Percentiles rank a stretch among this genome's conserved stretches.
These are phyloP conservation scores for Malaclemys terrapin DNA, from an alignment of 2,113 vertebrate genomes.

Conservation along the genomic window DNA sequence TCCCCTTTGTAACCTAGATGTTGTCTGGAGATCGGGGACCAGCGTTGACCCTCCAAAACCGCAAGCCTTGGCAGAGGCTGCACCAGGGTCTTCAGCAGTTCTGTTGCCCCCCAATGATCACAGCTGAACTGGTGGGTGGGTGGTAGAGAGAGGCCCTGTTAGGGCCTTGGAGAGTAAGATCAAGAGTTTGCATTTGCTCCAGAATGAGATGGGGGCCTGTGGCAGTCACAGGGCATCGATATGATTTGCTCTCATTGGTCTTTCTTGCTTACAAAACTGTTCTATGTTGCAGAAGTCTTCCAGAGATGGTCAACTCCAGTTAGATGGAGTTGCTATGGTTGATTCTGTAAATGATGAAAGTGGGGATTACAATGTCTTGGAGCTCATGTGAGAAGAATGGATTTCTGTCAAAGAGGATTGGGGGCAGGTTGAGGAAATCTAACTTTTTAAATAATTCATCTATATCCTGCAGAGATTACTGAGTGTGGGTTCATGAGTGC, in stretches of 20 bases:
- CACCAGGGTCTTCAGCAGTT: not conserved
- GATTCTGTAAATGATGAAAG: not conserved
- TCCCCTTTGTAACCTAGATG: too few relatives aligned
- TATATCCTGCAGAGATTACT: conserved; percentile 39
- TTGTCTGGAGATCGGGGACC: too few relatives aligned
- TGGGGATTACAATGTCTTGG: not conserved
- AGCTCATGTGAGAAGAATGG: not conserved
- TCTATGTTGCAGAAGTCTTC: not conserved
- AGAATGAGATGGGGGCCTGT: not conserved
- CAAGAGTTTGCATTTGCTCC: not conserved
- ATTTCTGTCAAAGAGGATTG: not conserved
- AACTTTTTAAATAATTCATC: not conserved
- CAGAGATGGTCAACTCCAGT: not conserved
- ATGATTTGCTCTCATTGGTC: not conserved
- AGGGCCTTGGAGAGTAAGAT: not conserved
- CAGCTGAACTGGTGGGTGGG: not conserved
- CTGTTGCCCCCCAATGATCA: not conserved
- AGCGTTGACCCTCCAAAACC: too few relatives aligned
- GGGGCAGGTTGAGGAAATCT: not conserved
- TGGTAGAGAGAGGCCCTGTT: not conserved
- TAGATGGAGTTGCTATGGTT: not conserved
- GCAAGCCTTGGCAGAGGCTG: too few relatives aligned
- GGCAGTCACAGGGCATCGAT: not conserved
- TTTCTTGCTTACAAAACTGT: not conserved
- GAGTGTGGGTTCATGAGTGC: conserved; percentile 47